Conservation (phyloP, 2,113 vertebrate genomes). For the Nothoprocta perdicaria region DNA sequence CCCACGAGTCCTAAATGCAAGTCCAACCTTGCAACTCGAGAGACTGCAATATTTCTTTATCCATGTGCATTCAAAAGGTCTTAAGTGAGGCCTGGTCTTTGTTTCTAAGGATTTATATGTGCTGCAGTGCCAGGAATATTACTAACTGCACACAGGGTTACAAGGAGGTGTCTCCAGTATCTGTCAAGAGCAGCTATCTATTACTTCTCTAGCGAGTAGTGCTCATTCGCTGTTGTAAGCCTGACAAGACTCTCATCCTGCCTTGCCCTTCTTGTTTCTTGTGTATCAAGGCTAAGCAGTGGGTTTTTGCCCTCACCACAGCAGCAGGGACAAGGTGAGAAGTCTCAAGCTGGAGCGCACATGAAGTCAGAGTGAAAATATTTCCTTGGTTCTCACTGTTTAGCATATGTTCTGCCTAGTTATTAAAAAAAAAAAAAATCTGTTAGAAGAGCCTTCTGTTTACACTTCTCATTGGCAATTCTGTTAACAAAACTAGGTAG, state of each 20-base stretch:
- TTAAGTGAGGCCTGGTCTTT: constrained; percentile 9
- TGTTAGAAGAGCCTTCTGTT: neutral
- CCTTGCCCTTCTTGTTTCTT: neutral
- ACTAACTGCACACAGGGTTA: neutral
- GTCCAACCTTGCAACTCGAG: neutral
- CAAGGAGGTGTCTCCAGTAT: neutral
- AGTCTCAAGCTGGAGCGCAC: neutral
- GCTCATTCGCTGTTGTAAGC: neutral
- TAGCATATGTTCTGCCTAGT: neutral
- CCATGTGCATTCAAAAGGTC: neutral
- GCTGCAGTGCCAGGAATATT: neutral
- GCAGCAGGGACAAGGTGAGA: neutral
- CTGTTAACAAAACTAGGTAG: neutral
- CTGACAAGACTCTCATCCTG: neutral
- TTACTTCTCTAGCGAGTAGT: neutral
- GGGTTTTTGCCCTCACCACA: neutral
- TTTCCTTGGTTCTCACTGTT: rapidly evolving
- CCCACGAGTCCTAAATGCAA: neutral
- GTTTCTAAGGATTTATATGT: neutral
- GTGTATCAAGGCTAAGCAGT: rapidly evolving
- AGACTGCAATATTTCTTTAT: constrained; percentile 20
- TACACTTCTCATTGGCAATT: neutral
- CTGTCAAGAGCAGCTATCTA: neutral
- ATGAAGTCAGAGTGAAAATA: neutral
- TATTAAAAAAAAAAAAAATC: neutral